These are phyloP conservation scores for Ptychobarbus kaznakovi DNA, from an alignment of 2,797 vertebrate genomes.

Conservation along the genomic window DNA sequence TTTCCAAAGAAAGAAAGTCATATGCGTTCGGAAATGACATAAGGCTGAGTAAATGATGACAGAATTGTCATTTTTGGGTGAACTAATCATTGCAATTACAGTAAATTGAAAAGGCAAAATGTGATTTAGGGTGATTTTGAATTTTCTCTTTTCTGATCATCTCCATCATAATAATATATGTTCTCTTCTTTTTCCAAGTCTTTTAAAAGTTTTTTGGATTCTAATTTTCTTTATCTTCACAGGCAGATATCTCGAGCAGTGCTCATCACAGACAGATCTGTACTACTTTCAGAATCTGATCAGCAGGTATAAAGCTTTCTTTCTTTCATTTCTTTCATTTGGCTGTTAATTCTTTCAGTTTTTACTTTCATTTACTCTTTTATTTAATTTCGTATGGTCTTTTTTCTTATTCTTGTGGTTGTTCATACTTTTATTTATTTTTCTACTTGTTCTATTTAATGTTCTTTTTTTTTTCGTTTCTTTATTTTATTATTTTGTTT, in stretches of 20 bases:
- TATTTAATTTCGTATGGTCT: background rate
- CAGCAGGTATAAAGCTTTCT: conserved; percentile 71
- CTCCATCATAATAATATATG: background rate
- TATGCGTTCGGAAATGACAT: background rate
- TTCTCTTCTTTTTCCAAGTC: background rate
- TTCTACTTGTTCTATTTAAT: background rate
- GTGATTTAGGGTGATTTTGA: background rate
- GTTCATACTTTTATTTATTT: background rate
- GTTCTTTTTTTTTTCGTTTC: background rate
- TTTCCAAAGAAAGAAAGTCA: background rate
- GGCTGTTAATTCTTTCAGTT: background rate
- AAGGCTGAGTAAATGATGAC: background rate
- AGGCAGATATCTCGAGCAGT: conserved; percentile 76
- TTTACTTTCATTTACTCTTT: background rate
- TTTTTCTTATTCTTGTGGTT: background rate
- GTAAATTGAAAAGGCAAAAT: conserved; percentile 8
- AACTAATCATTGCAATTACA: background rate
- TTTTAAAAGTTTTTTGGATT: background rate
- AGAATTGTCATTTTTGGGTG: background rate
- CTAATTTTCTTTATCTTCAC: conserved; percentile 8
- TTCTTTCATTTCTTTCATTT: background rate
- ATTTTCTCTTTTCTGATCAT: background rate
- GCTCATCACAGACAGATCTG: conserved; percentile 73
- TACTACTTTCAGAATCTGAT: conserved; percentile 68
- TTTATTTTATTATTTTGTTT: background rate